A percentile compares a stretch with the other conserved stretches of the same genome.
Evolutionary conservation across 2,888 invertebrate species (phyloP).

Genomic region (Bibio marci): DNA sequence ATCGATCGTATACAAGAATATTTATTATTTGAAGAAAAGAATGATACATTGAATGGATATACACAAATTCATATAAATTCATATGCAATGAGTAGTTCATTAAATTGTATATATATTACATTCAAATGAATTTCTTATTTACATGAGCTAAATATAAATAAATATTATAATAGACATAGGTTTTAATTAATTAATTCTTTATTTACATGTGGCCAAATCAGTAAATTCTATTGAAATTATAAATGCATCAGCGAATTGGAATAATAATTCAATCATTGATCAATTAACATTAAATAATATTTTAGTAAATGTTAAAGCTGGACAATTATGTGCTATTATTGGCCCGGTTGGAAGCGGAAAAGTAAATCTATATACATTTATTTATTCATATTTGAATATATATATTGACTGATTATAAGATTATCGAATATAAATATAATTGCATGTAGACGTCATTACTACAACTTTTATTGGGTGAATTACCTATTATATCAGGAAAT

Average conservation of each 20-base stretch:
- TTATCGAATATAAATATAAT: background rate
- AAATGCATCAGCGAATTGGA: slow-evolving; percentile 33
- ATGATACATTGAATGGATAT: slow-evolving; percentile 17
- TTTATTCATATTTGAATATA: background rate
- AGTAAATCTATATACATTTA: too few relatives aligned
- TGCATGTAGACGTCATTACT: slow-evolving; percentile 28
- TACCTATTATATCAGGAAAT: slow-evolving; percentile 34
- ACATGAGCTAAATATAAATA: too few relatives aligned
- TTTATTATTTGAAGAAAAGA: slow-evolving; percentile 35
- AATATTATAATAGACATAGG: too few relatives aligned
- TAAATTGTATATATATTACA: too few relatives aligned
- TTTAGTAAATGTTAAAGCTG: slow-evolving; percentile 38
- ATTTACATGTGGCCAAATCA: background rate
- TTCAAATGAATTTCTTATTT: too few relatives aligned
- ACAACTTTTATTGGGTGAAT: slow-evolving; percentile 40
- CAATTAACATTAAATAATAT: slow-evolving; percentile 35
- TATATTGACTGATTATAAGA: background rate
- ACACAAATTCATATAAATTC: too few relatives aligned
- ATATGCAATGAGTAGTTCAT: too few relatives aligned
- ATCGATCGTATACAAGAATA: slow-evolving; percentile 39
- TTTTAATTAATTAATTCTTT: too few relatives aligned
- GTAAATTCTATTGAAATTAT: slow-evolving; percentile 26
- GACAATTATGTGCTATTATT: slow-evolving; percentile 60
- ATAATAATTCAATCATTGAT: slow-evolving; percentile 12
- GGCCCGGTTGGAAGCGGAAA: slow-evolving; percentile 82